A percentile compares a stretch with the other conserved stretches of the same genome.
phyloP scores from a whole-genome alignment of 1,140 invertebrate genomes.

The Sycophaga agraensis region DNA sequence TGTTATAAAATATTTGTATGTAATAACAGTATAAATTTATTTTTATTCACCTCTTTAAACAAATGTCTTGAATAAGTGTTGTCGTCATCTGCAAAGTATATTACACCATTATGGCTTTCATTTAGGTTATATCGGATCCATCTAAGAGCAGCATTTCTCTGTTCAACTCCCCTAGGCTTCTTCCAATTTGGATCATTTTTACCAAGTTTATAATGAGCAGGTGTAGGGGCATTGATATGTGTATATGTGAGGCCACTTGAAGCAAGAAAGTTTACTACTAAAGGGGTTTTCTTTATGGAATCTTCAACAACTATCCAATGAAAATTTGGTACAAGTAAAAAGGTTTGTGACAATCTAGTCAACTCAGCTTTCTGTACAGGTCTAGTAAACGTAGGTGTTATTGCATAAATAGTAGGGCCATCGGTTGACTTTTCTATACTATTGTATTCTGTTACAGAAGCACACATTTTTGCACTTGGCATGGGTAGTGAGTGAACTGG shows the following conservation, averaged over 20 bases:
- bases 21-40: neutral
- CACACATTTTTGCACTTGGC: slow-evolving; percentile 23
- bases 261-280: slow-evolving; percentile 81
- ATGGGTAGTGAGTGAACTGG: slow-evolving; percentile 21
- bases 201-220: slow-evolving; percentile 68
- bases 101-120: slow-evolving; percentile 65
- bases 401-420: slow-evolving; percentile 72
- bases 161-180: slow-evolving; percentile 91
- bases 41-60: slow-evolving; percentile 77
- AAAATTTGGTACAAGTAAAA: slow-evolving; percentile 83
- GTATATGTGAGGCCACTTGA: slow-evolving; percentile 74
- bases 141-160: slow-evolving; percentile 85
- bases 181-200: slow-evolving; percentile 79
- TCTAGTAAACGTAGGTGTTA: slow-evolving; percentile 90
- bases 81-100: slow-evolving; percentile 99
- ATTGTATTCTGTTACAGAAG: slow-evolving; percentile 25
- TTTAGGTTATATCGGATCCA: slow-evolving; percentile 80
- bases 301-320: slow-evolving; percentile 98
- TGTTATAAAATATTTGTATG: too few relatives aligned
- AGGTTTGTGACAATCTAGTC: slow-evolving; percentile 86
- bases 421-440: slow-evolving; percentile 27
- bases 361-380: slow-evolving; percentile 94
- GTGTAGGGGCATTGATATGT: slow-evolving; percentile 68
- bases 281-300: slow-evolving; percentile 68
- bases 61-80: slow-evolving; percentile 90